Percentiles rank a stretch among this genome's conserved stretches.
Evolutionary conservation across 1,140 invertebrate genomes (phyloP).

Genomic region (Anastrepha ludens): DNA sequence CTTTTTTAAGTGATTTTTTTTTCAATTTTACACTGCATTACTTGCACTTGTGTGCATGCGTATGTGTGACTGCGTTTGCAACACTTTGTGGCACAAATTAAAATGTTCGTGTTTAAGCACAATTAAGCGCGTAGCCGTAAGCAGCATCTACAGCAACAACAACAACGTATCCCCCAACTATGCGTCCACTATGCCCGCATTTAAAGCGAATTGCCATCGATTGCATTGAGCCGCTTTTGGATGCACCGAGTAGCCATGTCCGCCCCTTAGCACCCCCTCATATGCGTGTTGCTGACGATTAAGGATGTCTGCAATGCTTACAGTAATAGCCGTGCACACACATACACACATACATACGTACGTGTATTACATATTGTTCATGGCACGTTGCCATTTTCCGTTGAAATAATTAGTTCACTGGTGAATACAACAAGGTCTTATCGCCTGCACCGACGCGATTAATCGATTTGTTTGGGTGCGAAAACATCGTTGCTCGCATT

Average conservation of each 20-base stretch:
- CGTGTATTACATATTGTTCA: conserved; percentile 20
- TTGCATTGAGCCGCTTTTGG: background rate
- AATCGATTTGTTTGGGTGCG: conserved; percentile 66
- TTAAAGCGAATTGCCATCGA: conserved; percentile 35
- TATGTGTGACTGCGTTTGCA: conserved; percentile 7
- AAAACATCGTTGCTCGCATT: conserved; percentile 72
- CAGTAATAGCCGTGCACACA: background rate
- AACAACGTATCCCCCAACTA: background rate
- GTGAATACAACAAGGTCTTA: conserved; percentile 65
- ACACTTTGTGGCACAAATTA: conserved; percentile 64
- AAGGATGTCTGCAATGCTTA: conserved; percentile 14
- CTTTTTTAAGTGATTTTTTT: background rate
- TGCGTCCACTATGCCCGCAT: background rate
- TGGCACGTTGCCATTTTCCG: conserved; percentile 62
- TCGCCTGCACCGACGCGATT: conserved; percentile 47
- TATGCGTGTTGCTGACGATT: conserved; percentile 1
- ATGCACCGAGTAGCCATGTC: no score
- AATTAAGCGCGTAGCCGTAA: conserved; percentile 64
- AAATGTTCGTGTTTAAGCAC: conserved; percentile 74
- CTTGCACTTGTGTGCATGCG: background rate
- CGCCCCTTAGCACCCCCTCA: background rate
- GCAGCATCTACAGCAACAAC: conserved; percentile 7
- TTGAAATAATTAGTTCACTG: conserved; percentile 74
- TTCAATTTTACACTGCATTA: background rate
- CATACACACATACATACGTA: background rate